Conservation (phyloP, 2,797 vertebrate genomes). For the Peromyscus nudipes region DNA sequence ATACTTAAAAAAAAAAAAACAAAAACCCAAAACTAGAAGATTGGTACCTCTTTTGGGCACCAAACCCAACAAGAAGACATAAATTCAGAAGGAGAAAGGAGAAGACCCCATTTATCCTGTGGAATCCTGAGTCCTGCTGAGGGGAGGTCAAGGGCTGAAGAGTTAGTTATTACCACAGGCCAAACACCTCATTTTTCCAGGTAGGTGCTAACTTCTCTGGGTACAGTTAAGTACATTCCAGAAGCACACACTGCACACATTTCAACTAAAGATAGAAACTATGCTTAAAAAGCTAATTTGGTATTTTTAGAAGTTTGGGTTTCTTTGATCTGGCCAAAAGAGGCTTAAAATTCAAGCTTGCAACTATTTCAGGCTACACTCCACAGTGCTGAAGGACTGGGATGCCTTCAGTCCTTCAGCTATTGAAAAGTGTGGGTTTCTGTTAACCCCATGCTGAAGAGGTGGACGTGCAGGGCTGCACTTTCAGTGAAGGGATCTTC, state of each 20-base stretch:
- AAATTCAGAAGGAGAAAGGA: neutral
- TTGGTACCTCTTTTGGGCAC: neutral
- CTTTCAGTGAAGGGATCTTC: neutral
- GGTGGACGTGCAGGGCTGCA: neutral
- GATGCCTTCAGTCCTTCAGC: constrained; percentile 62
- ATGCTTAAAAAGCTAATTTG: constrained; percentile 83
- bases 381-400: constrained; percentile 63
- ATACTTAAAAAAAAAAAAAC: neutral
- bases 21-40: neutral
- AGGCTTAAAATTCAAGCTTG: constrained; percentile 79
- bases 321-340: constrained; percentile 84
- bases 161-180: constrained; percentile 2
- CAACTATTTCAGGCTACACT: constrained; percentile 77
- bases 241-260: constrained; percentile 72
- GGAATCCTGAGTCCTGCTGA: neutral
- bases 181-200: constrained; percentile 55
- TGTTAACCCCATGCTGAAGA: neutral
- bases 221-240: constrained; percentile 65
- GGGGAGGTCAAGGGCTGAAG: neutral
- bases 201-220: constrained; percentile 68
- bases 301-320: constrained; percentile 84
- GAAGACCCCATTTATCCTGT: neutral
- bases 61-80: neutral
- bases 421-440: constrained; percentile 18
- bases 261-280: constrained; percentile 82